phyloP scores from a whole-genome alignment of 2,888 invertebrate species.

The Meteorus colon region DNA sequence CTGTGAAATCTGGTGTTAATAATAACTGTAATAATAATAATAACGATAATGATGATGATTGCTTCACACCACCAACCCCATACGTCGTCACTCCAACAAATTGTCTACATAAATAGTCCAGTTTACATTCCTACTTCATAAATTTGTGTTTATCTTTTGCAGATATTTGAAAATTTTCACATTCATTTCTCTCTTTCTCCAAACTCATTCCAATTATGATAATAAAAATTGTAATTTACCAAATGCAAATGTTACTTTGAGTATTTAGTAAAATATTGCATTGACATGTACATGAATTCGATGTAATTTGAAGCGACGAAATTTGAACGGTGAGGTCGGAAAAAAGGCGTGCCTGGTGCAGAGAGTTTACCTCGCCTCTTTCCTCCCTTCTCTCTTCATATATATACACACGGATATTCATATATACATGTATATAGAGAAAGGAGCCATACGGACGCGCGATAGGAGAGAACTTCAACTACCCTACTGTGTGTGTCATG shows the following conservation, averaged over 20 bases:
- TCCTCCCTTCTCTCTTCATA: constrained; percentile 23
- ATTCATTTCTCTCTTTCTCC: too few relatives aligned
- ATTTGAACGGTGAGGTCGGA: constrained; percentile 26
- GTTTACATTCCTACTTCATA: too few relatives aligned
- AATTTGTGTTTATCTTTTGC: too few relatives aligned
- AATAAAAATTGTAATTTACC: background rate
- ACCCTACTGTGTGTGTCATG: constrained; percentile 29
- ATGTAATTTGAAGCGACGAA: constrained; percentile 13
- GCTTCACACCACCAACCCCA: too few relatives aligned
- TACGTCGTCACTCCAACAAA: too few relatives aligned
- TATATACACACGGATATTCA: constrained; percentile 19
- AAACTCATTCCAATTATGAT: background rate
- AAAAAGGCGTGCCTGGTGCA: constrained; percentile 43
- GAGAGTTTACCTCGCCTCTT: constrained; percentile 39
- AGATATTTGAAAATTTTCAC: too few relatives aligned
- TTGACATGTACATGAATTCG: background rate
- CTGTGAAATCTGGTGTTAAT: too few relatives aligned
- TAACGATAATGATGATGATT: too few relatives aligned
- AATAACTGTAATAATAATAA: too few relatives aligned
- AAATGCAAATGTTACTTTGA: background rate
- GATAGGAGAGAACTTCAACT: background rate
- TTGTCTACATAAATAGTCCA: too few relatives aligned
- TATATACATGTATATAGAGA: background rate
- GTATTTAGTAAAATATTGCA: background rate
- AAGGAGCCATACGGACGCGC: background rate